Base-by-base conservation (phyloP, 1,140 invertebrate species). In the Polyergus mexicanus region DNA sequence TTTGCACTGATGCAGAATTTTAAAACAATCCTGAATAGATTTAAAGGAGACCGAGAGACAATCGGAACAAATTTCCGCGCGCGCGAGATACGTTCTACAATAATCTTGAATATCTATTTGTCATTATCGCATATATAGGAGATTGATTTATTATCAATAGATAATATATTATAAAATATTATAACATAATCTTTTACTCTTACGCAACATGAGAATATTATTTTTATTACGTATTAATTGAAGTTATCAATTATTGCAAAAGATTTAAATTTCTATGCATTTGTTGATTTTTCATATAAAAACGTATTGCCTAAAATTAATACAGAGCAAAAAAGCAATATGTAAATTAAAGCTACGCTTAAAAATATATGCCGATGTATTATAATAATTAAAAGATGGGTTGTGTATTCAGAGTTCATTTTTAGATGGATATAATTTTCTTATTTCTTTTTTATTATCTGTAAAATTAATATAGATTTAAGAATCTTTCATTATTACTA, bases 11-110 rank as follows among this genome's bases (percentile, higher is more conserved):
- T 13, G n/a, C 54, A 47, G 78, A 83, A 83, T 83, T 83, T 74
- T 83, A 72, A 83, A 83, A 81, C 78, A 81, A 83, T 41, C 68
- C 60, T 68, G 6, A 41, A 68, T 68, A 28, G 78, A 74, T 72
- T 83, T 72, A 8, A 44, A 83, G 38, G 22, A 83, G 6, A 19
- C 35, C 11, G 56, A 58, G 56, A 83, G 56, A 74, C 28, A 72
- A 72, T 81, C 25, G 38, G 11, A 3, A 11, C 11, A n/a, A 19
- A 44, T 35, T 60, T 35, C 1, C 19, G 25, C 28, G n/a, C 19
- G 25, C 28, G n/a, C 13, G 51, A 81, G 11, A 28, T 72, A 68
- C n/a, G 6, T 69, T 10, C 7, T 28, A 10, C 11, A 28, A 35
- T 77, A n/a, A 51, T 38, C 7, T 38, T 22, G 35, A 32, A 72